These are phyloP conservation scores for Cepaea nemoralis DNA, from an alignment of 1,140 invertebrate species.

Conservation along the genomic window DNA sequence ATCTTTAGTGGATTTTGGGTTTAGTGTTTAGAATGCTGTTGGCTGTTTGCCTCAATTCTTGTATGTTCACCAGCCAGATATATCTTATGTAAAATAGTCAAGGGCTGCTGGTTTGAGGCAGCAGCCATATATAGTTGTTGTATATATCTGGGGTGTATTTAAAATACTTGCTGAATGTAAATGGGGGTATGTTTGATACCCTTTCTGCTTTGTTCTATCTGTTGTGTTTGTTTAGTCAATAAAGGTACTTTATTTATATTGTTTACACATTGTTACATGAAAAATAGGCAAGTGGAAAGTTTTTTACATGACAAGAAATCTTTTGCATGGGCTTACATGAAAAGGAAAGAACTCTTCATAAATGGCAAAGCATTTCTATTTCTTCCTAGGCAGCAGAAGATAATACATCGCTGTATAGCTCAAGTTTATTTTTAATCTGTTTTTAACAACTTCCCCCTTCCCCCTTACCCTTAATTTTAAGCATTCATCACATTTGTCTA, in stretches of 20 bases:
- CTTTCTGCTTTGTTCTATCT: neutral
- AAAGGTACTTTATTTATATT: neutral
- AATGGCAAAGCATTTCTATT: slow-evolving; percentile 10
- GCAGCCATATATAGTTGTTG: too few relatives aligned
- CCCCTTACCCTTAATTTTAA: neutral
- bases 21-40: too few relatives aligned
- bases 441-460: neutral
- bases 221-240: neutral
- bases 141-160: too few relatives aligned
- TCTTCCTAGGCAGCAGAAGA: neutral
- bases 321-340: neutral
- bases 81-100: too few relatives aligned
- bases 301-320: neutral
- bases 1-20: too few relatives aligned
- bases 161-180: neutral
- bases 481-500: neutral
- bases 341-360: neutral
- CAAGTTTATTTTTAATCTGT: neutral
- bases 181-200: too few relatives aligned
- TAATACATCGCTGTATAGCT: neutral
- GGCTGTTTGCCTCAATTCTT: too few relatives aligned
- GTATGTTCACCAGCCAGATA: too few relatives aligned
- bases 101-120: too few relatives aligned
- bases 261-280: neutral
- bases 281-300: neutral